Conservation (phyloP, 35 echinoderm and acorn worm genomes). For the Lytechinus variegatus region DNA sequence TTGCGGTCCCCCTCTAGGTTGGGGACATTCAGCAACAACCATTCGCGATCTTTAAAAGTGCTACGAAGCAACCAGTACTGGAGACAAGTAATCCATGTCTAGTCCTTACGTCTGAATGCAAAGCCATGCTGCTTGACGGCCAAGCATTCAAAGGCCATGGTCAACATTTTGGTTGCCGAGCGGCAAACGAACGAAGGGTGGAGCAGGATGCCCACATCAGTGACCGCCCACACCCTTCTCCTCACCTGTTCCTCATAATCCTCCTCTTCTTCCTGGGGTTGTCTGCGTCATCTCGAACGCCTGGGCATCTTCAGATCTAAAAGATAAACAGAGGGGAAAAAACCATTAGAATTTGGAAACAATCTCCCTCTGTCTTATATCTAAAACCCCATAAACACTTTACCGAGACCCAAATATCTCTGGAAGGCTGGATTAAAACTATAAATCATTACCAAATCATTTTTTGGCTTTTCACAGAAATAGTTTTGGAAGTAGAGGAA, state of each 20-base stretch:
- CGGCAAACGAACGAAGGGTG: not conserved
- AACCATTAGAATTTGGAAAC: too few relatives aligned
- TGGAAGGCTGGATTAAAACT: too few relatives aligned
- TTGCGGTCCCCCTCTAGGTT: not conserved
- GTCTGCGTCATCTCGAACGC: too few relatives aligned
- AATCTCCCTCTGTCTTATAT: too few relatives aligned
- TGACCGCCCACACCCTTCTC: slow-evolving; percentile 54
- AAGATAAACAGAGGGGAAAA: too few relatives aligned
- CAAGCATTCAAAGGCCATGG: not conserved
- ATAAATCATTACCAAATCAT: too few relatives aligned
- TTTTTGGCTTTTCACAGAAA: too few relatives aligned
- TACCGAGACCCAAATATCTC: too few relatives aligned
- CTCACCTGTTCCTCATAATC: not conserved
- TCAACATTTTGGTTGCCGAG: not conserved
- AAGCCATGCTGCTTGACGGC: not conserved
- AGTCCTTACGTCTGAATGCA: not conserved
- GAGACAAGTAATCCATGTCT: not conserved
- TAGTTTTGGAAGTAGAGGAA: too few relatives aligned
- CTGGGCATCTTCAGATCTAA: too few relatives aligned
- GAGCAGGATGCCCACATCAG: slow-evolving; percentile 22
- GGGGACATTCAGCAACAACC: not conserved
- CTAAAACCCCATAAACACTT: too few relatives aligned
- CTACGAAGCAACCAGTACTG: not conserved
- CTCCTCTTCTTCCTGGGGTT: not conserved
- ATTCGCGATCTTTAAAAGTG: not conserved